Conservation (phyloP, 2,888 invertebrate species). For the Drosophila subquinaria region DNA sequence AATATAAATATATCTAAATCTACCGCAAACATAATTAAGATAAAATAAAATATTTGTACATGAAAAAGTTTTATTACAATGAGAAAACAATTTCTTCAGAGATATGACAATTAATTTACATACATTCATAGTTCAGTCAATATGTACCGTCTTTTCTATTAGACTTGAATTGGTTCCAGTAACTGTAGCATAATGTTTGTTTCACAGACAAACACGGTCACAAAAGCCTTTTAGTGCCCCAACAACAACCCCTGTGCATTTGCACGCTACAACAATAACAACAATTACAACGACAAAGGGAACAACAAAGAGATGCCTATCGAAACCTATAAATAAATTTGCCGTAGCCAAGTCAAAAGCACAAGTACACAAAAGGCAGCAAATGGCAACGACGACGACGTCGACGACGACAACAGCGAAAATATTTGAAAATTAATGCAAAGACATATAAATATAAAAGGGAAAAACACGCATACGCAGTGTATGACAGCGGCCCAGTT, state of each 20-base stretch:
- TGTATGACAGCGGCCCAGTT: conserved; percentile 35
- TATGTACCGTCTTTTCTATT: conserved; percentile 1
- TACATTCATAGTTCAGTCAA: conserved; percentile 1
- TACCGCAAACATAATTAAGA: not conserved
- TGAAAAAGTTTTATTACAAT: not conserved
- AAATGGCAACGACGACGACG: conserved; percentile 16
- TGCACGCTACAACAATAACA: conserved; percentile 26
- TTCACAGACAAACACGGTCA: conserved; percentile 2
- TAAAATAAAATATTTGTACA: not conserved
- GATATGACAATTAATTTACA: not conserved
- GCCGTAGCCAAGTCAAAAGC: conserved; percentile 54
- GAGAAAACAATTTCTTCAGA: conserved; percentile 10
- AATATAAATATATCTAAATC: not conserved
- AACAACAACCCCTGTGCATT: conserved; percentile 41
- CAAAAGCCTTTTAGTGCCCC: conserved; percentile 7
- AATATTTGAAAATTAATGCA: conserved; percentile 68
- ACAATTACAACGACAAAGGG: conserved; percentile 45
- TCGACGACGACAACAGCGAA: conserved; percentile 15
- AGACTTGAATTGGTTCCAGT: conserved; percentile 21
- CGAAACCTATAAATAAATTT: conserved; percentile 67
- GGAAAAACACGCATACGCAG: conserved; percentile 56
- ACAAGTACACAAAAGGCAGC: conserved; percentile 35
- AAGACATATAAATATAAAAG: conserved; percentile 35
- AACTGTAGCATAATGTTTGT: conserved; percentile 14
- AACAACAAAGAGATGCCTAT: conserved; percentile 63